Conservation (phyloP, 2,888 invertebrate genomes). For the Therioaphis trifolii region DNA sequence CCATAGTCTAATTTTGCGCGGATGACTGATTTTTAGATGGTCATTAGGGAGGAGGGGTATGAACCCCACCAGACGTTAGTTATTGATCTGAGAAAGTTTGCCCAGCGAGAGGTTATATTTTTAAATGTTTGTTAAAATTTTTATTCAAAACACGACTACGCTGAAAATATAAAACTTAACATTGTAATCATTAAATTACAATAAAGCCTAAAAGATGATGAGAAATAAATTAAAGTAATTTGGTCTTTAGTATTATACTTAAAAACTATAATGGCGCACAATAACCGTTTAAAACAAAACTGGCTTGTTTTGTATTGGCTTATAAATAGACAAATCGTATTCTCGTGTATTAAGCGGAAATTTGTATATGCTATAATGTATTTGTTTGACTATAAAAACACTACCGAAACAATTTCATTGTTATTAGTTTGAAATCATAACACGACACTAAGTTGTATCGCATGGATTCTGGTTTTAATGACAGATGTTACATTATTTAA, state of each 20-base stretch:
- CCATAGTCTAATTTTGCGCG: not conserved
- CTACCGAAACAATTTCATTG: constrained; percentile 36
- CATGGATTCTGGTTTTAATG: constrained; percentile 38
- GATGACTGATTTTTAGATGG: not conserved
- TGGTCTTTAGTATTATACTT: not conserved
- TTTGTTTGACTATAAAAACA: constrained; percentile 45
- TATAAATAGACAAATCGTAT: constrained; percentile 50
- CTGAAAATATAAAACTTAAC: constrained; percentile 20
- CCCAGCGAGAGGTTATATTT: not conserved
- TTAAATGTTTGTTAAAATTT: not conserved
- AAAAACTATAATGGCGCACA: constrained; percentile 23
- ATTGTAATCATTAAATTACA: constrained; percentile 30
- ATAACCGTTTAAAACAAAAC: constrained; percentile 54
- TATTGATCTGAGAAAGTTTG: not conserved
- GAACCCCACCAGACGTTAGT: not conserved
- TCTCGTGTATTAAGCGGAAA: constrained; percentile 44
- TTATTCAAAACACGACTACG: not conserved
- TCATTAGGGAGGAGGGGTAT: not conserved
- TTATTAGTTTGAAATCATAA: constrained; percentile 53
- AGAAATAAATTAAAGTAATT: constrained; percentile 43
- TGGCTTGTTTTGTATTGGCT: constrained; percentile 37
- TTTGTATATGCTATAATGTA: constrained; percentile 30
- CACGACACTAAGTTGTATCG: constrained; percentile 15
- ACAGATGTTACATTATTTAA: constrained; percentile 41
- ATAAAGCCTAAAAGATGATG: constrained; percentile 32